Evolutionary conservation across 1,140 invertebrate genomes (phyloP).

Genomic region (Penaeus chinensis): DNA sequence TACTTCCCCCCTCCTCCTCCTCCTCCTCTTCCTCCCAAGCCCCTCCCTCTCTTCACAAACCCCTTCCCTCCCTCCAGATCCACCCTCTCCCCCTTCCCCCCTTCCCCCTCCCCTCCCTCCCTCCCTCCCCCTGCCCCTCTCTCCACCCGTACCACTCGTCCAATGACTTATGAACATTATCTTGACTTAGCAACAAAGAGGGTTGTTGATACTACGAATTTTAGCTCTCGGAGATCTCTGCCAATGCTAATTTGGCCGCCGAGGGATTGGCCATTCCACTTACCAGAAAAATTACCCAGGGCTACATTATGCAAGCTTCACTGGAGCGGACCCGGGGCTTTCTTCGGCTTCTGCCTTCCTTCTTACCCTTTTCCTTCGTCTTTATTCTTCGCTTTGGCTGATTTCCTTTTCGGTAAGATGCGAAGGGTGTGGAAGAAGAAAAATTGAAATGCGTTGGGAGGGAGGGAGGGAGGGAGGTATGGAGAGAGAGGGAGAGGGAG

Average conservation of each 20-base stretch:
- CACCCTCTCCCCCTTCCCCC: background rate
- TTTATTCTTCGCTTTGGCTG: too few species aligned
- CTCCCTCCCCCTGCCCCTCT: background rate
- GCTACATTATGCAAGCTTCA: constrained; percentile 52
- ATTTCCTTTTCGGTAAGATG: too few species aligned
- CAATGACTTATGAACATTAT: constrained; percentile 52
- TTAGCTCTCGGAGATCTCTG: constrained; percentile 46
- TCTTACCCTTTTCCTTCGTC: too few species aligned
- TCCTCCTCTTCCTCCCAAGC: background rate
- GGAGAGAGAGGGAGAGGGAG: too few species aligned
- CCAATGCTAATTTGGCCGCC: constrained; percentile 48
- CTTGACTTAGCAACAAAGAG: constrained; percentile 56
- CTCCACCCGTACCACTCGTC: constrained; percentile 40
- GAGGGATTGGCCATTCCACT: constrained; percentile 50
- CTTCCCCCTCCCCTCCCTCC: background rate
- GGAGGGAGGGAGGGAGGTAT: too few species aligned
- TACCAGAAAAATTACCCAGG: constrained; percentile 38
- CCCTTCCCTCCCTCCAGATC: background rate
- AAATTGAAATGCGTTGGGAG: too few species aligned
- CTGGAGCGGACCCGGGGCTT: constrained; percentile 42
- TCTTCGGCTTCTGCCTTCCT: too few species aligned
- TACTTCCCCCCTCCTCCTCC: background rate
- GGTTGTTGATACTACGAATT: constrained; percentile 56
- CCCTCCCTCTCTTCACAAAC: background rate
- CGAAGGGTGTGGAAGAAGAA: too few species aligned